Evolutionary conservation across 92 coral and sea anemone species (phyloP).

Genomic region (Virgularia gustaviana): DNA sequence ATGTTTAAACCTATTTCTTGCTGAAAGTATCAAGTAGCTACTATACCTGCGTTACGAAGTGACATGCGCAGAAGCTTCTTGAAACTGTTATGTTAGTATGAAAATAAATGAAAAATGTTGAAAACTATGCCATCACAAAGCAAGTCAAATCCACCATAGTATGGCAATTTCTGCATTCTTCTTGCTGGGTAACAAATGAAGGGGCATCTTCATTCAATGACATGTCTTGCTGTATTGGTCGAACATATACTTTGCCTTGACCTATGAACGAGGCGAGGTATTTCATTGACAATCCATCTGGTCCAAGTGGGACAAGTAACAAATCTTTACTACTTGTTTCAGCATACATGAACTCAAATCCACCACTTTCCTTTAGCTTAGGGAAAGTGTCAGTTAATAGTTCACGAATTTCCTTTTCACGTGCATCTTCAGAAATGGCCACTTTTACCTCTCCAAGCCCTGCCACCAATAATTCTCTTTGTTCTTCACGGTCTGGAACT

Average conservation of each 20-base stretch:
- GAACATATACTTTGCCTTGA: slow-evolving; percentile 53
- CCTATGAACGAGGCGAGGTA: slow-evolving; percentile 53
- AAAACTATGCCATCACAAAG: too few species aligned
- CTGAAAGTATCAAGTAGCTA: too few species aligned
- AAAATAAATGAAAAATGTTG: too few species aligned
- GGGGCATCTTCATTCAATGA: slow-evolving; percentile 8
- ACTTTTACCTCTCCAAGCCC: slow-evolving; percentile 54
- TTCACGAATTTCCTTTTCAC: slow-evolving; percentile 44
- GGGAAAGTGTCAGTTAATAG: slow-evolving; percentile 39
- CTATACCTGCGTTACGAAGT: background rate
- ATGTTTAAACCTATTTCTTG: background rate
- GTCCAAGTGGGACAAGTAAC: slow-evolving; percentile 54
- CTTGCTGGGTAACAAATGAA: slow-evolving; percentile 28
- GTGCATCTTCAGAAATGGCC: slow-evolving; percentile 45
- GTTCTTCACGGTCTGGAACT: slow-evolving; percentile 54
- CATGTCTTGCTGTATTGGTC: slow-evolving; percentile 54
- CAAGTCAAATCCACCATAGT: slow-evolving; percentile 28
- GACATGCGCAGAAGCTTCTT: background rate
- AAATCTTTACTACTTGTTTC: slow-evolving; percentile 51
- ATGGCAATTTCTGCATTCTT: slow-evolving; percentile 34
- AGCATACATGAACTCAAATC: slow-evolving; percentile 60
- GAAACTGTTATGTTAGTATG: background rate
- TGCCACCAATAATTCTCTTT: slow-evolving; percentile 48
- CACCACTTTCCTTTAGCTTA: slow-evolving; percentile 47
- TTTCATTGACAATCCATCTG: slow-evolving; percentile 58